A percentile compares a stretch with the other conserved stretches of the same genome.
Conservation (phyloP, 2,888 invertebrate species). For the Trichopoda pennipes region DNA sequence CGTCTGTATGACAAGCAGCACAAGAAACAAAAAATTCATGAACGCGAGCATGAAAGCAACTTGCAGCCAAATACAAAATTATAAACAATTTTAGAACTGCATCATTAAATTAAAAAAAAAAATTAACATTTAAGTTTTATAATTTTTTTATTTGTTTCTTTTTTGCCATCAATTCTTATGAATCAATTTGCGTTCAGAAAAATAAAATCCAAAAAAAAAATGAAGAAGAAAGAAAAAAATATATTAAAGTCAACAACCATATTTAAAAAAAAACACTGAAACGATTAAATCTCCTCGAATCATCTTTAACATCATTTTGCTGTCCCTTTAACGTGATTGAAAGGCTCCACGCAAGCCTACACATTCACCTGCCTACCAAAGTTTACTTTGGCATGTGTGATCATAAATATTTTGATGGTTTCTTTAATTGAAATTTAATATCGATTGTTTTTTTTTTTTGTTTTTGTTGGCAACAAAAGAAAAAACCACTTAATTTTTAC, state of each 20-base stretch:
- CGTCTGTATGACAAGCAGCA: neutral
- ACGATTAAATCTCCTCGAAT: neutral
- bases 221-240: too few species aligned
- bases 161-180: conserved; percentile 31
- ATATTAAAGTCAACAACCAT: neutral
- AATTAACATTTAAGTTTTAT: neutral
- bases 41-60: conserved; percentile 15
- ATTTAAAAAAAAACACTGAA: neutral
- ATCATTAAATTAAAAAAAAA: conserved; percentile 41
- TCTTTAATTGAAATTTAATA: conserved; percentile 63
- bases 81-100: conserved; percentile 32
- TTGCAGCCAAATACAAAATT: conserved; percentile 19
- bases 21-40: conserved; percentile 11
- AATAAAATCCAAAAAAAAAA: neutral
- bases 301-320: conserved; percentile 35
- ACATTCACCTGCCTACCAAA: conserved; percentile 8
- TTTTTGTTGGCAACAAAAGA: conserved; percentile 51
- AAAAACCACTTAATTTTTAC: conserved; percentile 20
- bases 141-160: too few species aligned
- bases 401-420: conserved; percentile 63
- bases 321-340: conserved; percentile 35
- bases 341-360: neutral
- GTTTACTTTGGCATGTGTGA: conserved; percentile 34
- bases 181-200: conserved; percentile 8
- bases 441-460: too few species aligned